phyloP scores from a whole-genome alignment of 1,140 invertebrate species.

The Drosophila obscura region DNA sequence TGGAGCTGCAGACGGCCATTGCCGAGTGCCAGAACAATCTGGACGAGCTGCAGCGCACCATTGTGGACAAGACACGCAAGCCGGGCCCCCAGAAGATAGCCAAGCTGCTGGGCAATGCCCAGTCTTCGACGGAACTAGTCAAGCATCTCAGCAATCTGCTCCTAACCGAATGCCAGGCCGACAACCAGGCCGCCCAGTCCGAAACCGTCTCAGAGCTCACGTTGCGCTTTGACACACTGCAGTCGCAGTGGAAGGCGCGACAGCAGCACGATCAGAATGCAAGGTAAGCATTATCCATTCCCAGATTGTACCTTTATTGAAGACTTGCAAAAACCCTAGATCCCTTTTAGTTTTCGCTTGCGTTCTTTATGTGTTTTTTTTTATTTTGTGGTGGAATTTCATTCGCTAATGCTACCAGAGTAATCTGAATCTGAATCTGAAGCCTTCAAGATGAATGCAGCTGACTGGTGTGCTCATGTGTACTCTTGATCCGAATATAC shows the following conservation, averaged over 20 bases:
- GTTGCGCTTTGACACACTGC: constrained; percentile 88
- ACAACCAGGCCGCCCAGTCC: constrained; percentile 87
- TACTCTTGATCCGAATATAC: too few relatives aligned
- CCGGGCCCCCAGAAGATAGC: constrained; percentile 86
- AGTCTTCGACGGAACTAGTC: constrained; percentile 90
- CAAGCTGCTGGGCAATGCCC: constrained; percentile 88
- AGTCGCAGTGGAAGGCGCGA: constrained; percentile 89
- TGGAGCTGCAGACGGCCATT: constrained; percentile 89
- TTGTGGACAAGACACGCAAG: constrained; percentile 84
- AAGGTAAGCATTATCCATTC: constrained; percentile 57
- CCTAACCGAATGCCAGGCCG: constrained; percentile 89
- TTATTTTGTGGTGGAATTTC: not conserved
- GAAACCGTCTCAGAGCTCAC: constrained; percentile 88
- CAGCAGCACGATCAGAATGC: constrained; percentile 84
- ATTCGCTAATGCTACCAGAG: too few relatives aligned
- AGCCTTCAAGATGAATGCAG: not conserved
- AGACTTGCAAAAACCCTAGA: constrained; percentile 36
- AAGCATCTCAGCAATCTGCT: constrained; percentile 90
- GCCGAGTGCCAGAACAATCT: constrained; percentile 86
- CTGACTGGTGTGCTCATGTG: too few relatives aligned
- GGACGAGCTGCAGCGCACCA: constrained; percentile 85
- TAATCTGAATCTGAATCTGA: too few relatives aligned
- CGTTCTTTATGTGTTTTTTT: too few relatives aligned
- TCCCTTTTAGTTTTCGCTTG: too few relatives aligned
- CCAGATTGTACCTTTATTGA: not conserved